These are phyloP conservation scores for Melanotaenia trifasciata DNA, from an alignment of 2,797 vertebrate genomes.

Conservation along the genomic window DNA sequence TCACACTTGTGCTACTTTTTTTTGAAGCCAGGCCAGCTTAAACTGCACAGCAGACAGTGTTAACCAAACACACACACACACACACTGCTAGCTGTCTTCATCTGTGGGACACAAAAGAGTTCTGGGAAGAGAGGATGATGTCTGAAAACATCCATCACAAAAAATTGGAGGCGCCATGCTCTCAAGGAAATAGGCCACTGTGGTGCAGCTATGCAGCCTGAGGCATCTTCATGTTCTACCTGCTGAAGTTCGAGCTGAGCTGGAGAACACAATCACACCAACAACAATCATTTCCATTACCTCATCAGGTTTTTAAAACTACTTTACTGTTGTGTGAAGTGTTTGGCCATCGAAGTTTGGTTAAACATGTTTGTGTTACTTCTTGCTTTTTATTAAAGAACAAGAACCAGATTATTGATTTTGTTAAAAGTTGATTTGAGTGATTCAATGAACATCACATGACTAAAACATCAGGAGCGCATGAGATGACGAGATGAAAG, in stretches of 20 bases:
- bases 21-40: too few species aligned
- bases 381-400: too few species aligned
- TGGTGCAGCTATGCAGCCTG: constrained; percentile 42
- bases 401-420: too few species aligned
- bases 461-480: too few species aligned
- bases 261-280: not conserved
- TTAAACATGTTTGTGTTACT: too few species aligned
- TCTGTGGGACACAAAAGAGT: constrained; percentile 24
- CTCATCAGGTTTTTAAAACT: too few species aligned
- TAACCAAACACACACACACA: not conserved
- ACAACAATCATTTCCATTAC: not conserved
- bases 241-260: constrained; percentile 26
- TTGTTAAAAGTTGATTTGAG: too few species aligned
- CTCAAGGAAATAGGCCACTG: constrained; percentile 64
- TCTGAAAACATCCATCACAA: constrained; percentile 72
- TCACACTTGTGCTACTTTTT: too few species aligned
- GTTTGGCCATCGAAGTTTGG: too few species aligned
- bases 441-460: too few species aligned
- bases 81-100: constrained; percentile 17
- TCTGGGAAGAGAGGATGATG: constrained; percentile 27
- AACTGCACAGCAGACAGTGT: not conserved
- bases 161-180: constrained; percentile 30
- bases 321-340: too few species aligned
- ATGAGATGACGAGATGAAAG: too few species aligned
- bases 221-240: constrained; percentile 37